Base-by-base conservation (phyloP, 2,888 invertebrate species). In the Rotaria sp. region DNA sequence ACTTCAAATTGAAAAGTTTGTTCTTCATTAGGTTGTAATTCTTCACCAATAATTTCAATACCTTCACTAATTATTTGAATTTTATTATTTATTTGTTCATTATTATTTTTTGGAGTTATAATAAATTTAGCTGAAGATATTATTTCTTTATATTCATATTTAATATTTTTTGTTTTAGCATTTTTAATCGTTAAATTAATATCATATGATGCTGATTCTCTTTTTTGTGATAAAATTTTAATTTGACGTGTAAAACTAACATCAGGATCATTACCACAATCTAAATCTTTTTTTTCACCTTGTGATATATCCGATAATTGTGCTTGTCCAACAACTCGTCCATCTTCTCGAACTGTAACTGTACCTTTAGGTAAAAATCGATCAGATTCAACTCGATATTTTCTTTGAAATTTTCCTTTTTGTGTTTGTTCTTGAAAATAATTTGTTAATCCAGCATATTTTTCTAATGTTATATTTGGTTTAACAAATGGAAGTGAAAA, bases 251-350 rank as follows among this genome's bases (percentile, higher is more conserved):
- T 35, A 57, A 50, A 84, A 26, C 26, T 35, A 38, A 84, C 52
- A 52, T 84, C 84, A 13, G 84, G 55, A 84, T 84, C 84, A 55
- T 84, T 57, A 57, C 84, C 84, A 57, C 48, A 50, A 84, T 50
- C 52, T 26, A 84, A 55, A 57, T 84, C 84, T 38, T 50, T 35
- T 84, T 84, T 52, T 55, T 84, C 84, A 26, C 52, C 84, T 35
- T 50, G 52, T 35, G 55, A 2, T 3, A 84, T 11, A 84, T 84
- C 52, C 8, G 8, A 13, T 55, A 84, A 3, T 50, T 38, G 52
- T 15, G 84, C 18, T 84, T 84, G 55, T 30, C 84, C 84, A 35
- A 84, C 84, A 57, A 84, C 84, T 38, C 84, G n/a, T 21, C 84
- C 84, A 50, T 84, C 84, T 55, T 84, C 84, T 35, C 84, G 30